These are phyloP conservation scores for Sarcophaga rosellei DNA, from an alignment of 2,888 invertebrate genomes.

Conservation along the genomic window DNA sequence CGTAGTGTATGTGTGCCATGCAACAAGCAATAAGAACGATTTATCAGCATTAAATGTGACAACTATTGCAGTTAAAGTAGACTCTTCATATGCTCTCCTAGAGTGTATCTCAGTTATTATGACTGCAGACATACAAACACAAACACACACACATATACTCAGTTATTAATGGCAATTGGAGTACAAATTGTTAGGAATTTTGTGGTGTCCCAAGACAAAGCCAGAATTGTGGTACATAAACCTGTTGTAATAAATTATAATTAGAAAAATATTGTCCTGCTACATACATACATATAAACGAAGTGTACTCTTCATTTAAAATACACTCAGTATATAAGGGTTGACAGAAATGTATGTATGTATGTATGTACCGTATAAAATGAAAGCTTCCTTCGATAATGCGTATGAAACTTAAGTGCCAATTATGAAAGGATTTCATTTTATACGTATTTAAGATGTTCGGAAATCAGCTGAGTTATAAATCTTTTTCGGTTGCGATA, in stretches of 20 bases:
- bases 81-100: neutral
- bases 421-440: no score
- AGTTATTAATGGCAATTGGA: neutral
- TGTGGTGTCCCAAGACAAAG: neutral
- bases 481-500: no score
- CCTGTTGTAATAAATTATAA: neutral
- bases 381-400: no score
- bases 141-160: no score
- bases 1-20: constrained; percentile 17
- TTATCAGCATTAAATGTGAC: constrained; percentile 57
- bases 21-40: constrained; percentile 39
- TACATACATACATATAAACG: neutral
- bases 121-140: neutral
- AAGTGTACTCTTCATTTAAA: no score
- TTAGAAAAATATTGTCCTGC: neutral
- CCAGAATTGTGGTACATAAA: no score
- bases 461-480: no score
- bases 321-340: no score
- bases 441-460: no score
- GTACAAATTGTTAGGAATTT: neutral
- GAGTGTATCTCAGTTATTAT: neutral
- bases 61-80: constrained; percentile 31
- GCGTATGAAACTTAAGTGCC: no score
- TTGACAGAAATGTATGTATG: no score
- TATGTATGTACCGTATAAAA: no score